A percentile compares a stretch with the other conserved stretches of the same genome.
Conservation (phyloP, 1,140 invertebrate genomes). For the Mylabris phalerata region DNA sequence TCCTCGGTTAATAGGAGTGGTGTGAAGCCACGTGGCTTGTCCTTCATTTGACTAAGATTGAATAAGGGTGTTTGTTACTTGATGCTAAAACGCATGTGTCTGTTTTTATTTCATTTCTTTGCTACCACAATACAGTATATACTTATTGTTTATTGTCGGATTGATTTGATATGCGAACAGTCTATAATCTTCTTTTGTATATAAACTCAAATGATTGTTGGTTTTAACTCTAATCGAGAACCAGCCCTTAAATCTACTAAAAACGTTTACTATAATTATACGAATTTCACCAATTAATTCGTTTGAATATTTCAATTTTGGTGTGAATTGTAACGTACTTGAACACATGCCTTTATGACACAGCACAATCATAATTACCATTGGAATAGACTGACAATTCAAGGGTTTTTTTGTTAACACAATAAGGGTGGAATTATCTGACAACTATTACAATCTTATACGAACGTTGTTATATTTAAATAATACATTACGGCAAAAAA, state of each 20-base stretch:
- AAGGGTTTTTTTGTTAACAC: slow-evolving; percentile 33
- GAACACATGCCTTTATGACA: slow-evolving; percentile 8
- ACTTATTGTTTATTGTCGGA: slow-evolving; percentile 18
- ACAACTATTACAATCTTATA: slow-evolving; percentile 17
- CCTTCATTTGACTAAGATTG: slow-evolving; percentile 18
- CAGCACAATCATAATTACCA: slow-evolving; percentile 35
- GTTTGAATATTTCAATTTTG: neutral
- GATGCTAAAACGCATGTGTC: slow-evolving; percentile 24
- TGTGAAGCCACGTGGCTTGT: slow-evolving; percentile 8
- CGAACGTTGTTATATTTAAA: slow-evolving; percentile 5
- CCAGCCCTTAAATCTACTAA: too few species aligned
- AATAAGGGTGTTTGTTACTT: slow-evolving; percentile 23
- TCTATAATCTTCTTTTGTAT: neutral
- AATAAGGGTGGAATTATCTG: slow-evolving; percentile 24
- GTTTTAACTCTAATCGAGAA: neutral
- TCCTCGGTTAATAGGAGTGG: slow-evolving; percentile 1
- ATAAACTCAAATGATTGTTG: neutral
- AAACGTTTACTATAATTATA: neutral
- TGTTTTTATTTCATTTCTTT: slow-evolving; percentile 32
- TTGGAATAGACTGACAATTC: slow-evolving; percentile 38
- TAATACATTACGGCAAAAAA: slow-evolving; percentile 4
- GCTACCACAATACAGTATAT: slow-evolving; percentile 24
- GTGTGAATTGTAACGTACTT: neutral
- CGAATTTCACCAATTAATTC: neutral
- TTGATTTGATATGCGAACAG: slow-evolving; percentile 18